Conservation (phyloP, 2,888 invertebrate genomes). For the Uropetala carovei region DNA sequence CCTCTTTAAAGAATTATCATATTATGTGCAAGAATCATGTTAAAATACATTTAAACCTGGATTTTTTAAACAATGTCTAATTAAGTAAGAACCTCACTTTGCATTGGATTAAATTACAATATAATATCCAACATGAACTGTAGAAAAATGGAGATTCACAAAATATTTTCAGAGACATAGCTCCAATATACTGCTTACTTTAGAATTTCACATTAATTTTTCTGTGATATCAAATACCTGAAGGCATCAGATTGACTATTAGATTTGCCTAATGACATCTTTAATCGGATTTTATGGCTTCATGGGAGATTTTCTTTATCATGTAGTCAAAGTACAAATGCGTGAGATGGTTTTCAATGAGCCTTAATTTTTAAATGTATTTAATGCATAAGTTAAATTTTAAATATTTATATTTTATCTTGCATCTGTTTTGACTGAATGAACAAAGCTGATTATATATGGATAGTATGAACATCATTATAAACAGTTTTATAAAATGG, state of each 20-base stretch:
- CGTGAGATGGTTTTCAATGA: not conserved
- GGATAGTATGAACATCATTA: too few relatives aligned
- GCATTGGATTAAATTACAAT: constrained; percentile 28
- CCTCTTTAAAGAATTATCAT: not conserved
- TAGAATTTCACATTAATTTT: constrained; percentile 10
- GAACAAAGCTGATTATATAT: too few relatives aligned
- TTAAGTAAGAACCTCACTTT: constrained; percentile 28
- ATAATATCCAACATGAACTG: constrained; percentile 4
- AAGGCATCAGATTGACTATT: constrained; percentile 46
- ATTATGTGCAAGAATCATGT: constrained; percentile 8
- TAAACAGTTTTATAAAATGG: too few relatives aligned
- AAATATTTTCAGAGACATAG: not conserved
- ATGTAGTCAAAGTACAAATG: constrained; percentile 30
- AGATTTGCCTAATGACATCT: constrained; percentile 36
- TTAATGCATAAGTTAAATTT: not conserved
- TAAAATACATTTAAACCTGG: not conserved
- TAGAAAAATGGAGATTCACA: constrained; percentile 16
- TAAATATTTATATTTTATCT: too few relatives aligned
- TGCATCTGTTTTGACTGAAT: too few relatives aligned
- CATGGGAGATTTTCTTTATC: constrained; percentile 18
- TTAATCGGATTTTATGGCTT: constrained; percentile 31
- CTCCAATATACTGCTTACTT: not conserved
- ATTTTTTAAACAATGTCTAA: constrained; percentile 27
- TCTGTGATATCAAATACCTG: constrained; percentile 42
- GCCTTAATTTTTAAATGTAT: not conserved